Evolutionary conservation across 2,888 invertebrate species (phyloP).

Genomic region (Melikaiella ostensackeni): DNA sequence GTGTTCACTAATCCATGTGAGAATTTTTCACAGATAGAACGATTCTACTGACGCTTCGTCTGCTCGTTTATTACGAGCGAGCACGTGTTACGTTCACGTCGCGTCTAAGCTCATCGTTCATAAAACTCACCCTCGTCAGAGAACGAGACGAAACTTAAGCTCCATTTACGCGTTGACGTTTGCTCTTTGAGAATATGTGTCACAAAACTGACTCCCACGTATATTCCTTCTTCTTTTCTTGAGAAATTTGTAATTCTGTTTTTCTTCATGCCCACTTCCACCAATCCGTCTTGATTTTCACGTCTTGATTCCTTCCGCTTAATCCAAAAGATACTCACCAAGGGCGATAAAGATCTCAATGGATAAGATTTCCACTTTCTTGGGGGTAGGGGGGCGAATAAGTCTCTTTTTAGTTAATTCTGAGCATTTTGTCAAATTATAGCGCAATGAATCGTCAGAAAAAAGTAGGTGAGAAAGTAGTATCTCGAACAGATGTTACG

Average conservation of each 20-base stretch:
- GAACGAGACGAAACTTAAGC: slow-evolving; percentile 17
- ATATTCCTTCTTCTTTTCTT: neutral
- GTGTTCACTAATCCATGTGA: neutral
- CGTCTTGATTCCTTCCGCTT: neutral
- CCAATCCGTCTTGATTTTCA: neutral
- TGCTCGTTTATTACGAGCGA: slow-evolving; percentile 33
- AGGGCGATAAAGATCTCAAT: neutral
- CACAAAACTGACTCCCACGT: neutral
- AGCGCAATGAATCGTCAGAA: neutral
- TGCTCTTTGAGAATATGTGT: slow-evolving; percentile 15
- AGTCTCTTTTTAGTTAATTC: too few species aligned
- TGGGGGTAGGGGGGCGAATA: too few species aligned
- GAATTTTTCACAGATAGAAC: slow-evolving; percentile 18
- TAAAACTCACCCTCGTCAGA: slow-evolving; percentile 37
- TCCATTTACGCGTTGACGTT: slow-evolving; percentile 15
- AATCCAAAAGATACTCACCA: neutral
- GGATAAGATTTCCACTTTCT: neutral
- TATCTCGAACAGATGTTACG: neutral
- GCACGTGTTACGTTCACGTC: slow-evolving; percentile 39
- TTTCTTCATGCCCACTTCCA: neutral
- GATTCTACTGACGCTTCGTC: slow-evolving; percentile 37
- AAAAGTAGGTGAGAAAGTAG: neutral
- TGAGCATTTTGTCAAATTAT: too few species aligned
- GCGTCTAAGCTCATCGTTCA: slow-evolving; percentile 35
- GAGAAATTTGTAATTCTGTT: neutral